These are phyloP conservation scores for Geotria australis DNA, from an alignment of 2,797 vertebrate species.

Conservation along the genomic window DNA sequence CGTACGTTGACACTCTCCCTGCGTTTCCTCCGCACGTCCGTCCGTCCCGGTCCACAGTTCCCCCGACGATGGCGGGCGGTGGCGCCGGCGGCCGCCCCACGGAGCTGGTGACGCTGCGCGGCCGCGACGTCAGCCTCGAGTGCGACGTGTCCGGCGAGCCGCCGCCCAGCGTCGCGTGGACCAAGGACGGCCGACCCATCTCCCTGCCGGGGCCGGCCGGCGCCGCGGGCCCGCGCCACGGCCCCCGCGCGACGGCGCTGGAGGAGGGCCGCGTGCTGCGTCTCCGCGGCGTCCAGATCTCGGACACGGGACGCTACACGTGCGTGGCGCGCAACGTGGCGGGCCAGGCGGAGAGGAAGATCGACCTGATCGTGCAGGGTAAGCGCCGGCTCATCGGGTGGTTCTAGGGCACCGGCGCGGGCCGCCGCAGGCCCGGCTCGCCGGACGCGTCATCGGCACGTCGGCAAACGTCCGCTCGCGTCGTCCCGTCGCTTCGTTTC, in stretches of 20 bases:
- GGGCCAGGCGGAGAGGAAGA: conserved; percentile 8
- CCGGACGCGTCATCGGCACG: too few species aligned
- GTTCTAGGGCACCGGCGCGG: too few species aligned
- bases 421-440: too few species aligned
- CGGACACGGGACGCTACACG: conserved; percentile 9
- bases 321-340: conserved; percentile 7
- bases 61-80: conserved; percentile 26
- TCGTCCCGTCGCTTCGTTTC: too few species aligned
- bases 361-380: conserved; percentile 13
- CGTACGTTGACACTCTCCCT: too few species aligned
- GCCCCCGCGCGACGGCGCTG: conserved; percentile 2
- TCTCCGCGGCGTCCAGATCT: conserved; percentile 4
- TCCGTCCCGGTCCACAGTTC: conserved; percentile 42
- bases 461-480: too few species aligned
- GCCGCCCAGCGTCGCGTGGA: conserved; percentile 5
- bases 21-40: too few species aligned
- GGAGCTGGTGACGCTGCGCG: conserved; percentile 20
- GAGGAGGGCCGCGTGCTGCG: conserved; percentile 6
- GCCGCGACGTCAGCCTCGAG: conserved; percentile 5
- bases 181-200: conserved; percentile 6
- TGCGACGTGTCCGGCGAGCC: conserved; percentile 7
- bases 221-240: rapidly evolving
- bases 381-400: conserved; percentile 2
- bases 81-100: conserved; percentile 9
- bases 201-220: not conserved